phyloP scores from a whole-genome alignment of 2,113 vertebrate species.

The Cathartes aura region DNA sequence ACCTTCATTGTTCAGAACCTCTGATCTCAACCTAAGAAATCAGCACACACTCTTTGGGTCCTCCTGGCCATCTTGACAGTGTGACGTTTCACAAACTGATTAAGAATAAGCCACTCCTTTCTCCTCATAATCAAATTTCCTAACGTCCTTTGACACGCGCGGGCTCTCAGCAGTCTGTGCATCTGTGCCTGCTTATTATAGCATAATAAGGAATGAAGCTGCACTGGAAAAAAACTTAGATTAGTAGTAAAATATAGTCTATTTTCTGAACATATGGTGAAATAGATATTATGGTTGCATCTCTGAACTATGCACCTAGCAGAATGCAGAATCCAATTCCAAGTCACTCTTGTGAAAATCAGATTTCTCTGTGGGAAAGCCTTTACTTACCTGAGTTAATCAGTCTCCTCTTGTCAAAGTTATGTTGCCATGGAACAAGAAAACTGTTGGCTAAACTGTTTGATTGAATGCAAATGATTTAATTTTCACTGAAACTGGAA shows the following conservation, averaged over 20 bases:
- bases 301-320: neutral
- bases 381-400: neutral
- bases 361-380: neutral
- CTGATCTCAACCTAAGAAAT: neutral
- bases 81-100: neutral
- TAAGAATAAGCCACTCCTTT: neutral
- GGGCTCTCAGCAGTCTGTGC: neutral
- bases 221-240: neutral
- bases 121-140: neutral
- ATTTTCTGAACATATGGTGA: conserved; percentile 3
- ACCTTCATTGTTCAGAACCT: neutral
- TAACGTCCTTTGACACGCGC: neutral
- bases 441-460: neutral
- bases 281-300: neutral
- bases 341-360: neutral
- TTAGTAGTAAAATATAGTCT: neutral
- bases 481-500: neutral
- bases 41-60: neutral
- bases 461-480: neutral
- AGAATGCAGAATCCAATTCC: neutral
- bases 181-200: neutral
- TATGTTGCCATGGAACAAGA: neutral
- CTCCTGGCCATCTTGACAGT: neutral
- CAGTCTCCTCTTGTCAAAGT: neutral
- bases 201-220: neutral